Conservation (phyloP, 2,113 vertebrate genomes). For the Oenanthe melanoleuca region DNA sequence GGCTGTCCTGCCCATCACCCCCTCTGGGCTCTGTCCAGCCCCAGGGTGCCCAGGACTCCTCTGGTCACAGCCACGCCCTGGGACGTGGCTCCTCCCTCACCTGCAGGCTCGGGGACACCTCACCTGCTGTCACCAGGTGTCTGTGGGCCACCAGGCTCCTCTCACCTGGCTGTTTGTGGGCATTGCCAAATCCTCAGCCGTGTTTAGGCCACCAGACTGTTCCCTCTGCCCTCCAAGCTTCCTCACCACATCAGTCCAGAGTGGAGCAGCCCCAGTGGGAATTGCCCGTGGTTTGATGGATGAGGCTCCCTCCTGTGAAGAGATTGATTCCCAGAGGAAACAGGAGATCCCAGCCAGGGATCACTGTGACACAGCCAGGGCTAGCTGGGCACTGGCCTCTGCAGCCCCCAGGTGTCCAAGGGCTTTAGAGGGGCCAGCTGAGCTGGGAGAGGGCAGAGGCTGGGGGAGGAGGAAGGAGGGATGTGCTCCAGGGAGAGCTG, state of each 20-base stretch:
- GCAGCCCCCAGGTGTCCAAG: background rate
- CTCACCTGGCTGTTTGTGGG: background rate
- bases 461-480: background rate
- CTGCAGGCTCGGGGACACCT: no score
- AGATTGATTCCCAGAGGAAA: background rate
- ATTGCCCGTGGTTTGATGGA: background rate
- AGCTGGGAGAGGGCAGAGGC: background rate
- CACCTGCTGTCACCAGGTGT: background rate
- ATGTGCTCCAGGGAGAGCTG: background rate
- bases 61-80: no score
- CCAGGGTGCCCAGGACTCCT: no score
- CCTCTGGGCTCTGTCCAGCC: no score
- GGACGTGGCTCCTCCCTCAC: no score
- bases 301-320: background rate
- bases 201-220: background rate
- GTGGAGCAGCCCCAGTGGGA: background rate
- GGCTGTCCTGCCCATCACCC: no score
- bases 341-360: background rate
- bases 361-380: background rate
- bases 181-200: background rate
- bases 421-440: background rate
- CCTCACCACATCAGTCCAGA: background rate
- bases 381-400: background rate
- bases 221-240: no score
- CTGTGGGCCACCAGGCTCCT: background rate